phyloP scores from a whole-genome alignment of 2,888 invertebrate species.

The Drymonia ruficornis region DNA sequence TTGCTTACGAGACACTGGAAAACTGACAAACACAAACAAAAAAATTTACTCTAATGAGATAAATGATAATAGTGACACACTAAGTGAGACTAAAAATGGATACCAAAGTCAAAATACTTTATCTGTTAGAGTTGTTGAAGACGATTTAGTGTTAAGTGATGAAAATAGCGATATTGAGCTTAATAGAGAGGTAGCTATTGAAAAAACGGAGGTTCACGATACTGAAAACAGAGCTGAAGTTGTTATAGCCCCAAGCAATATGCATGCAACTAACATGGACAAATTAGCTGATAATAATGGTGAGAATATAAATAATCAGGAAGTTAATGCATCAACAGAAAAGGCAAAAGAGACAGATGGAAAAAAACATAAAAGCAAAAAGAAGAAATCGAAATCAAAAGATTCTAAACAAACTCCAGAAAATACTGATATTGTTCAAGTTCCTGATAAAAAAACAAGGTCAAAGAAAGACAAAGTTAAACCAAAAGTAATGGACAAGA shows the following conservation, averaged over 20 bases:
- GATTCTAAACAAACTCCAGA: constrained; percentile 29
- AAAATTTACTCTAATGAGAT: constrained; percentile 2
- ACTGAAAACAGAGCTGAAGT: neutral
- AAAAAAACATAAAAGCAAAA: constrained; percentile 48
- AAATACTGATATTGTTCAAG: constrained; percentile 13
- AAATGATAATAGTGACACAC: constrained; percentile 7
- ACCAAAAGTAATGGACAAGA: constrained; percentile 45
- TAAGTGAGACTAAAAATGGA: constrained; percentile 6
- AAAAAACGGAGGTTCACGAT: neutral
- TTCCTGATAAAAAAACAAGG: constrained; percentile 35
- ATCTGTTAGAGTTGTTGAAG: constrained; percentile 51
- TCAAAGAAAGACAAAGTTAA: constrained; percentile 39
- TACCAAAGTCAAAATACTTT: constrained; percentile 15
- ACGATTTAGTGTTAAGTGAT: constrained; percentile 74
- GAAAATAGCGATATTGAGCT: constrained; percentile 59
- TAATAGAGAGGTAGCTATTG: neutral
- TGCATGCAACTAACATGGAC: neutral
- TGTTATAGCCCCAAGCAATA: neutral
- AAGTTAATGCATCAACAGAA: constrained; percentile 13
- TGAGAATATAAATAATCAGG: constrained; percentile 13
- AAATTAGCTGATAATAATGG: neutral
- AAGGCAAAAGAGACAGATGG: constrained; percentile 22
- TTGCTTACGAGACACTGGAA: neutral
- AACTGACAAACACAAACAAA: constrained; percentile 2
- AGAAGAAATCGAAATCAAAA: constrained; percentile 42